Evolutionary conservation across 1,140 invertebrate species (phyloP), one percentile per base, ranked within the genome.

Genomic region (Aphaenogaster ashmeadi): DNA sequence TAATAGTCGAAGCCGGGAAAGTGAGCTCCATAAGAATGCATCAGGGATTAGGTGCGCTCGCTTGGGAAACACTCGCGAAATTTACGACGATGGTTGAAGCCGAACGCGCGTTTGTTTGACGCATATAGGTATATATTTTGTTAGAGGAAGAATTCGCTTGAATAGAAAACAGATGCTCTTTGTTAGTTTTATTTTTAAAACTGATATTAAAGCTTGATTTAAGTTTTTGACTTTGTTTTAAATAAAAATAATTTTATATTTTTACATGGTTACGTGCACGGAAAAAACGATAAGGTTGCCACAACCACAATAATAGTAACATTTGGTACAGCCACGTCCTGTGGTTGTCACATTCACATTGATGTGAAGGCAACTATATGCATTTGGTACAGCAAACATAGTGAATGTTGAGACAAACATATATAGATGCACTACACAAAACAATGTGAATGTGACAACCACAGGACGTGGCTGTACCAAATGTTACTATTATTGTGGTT

Each of bases 1-100:
- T 84, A 84, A 84, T 84, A 75, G 80, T 47, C 80, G 69, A 84
- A 84, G 80, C 41, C 13, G 41, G 33, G 54, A 84, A 84, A 75
- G 80, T 50, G 41, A 75, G 69, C 80, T 27, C 67, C 69, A 33
- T 75, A 84, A 84, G 69, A 75, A 75, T 47, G 69, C 80, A 50
- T 75, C 56, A 13, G 69, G 80, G 80, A 62, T 84, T 67, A 84
- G 8, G 38, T 58, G 52, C 41, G 38, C 54, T 47, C 67, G 52
- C 38, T 74, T 54, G 80, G 41, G 36, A 75, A 60, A 84, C 69
- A 60, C 69, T 36, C 27, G 69, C 27, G 27, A 75, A 84, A 84
- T 84, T 84, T 75, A 84, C 56, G 80, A 74, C 54, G 41, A 38
- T n/a, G 13, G 33, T 3, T 33, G 60, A 15, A 7, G 18, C n/a